These are phyloP conservation scores for Monochamus saltuarius DNA, from an alignment of 1,140 invertebrate genomes.

Conservation along the genomic window DNA sequence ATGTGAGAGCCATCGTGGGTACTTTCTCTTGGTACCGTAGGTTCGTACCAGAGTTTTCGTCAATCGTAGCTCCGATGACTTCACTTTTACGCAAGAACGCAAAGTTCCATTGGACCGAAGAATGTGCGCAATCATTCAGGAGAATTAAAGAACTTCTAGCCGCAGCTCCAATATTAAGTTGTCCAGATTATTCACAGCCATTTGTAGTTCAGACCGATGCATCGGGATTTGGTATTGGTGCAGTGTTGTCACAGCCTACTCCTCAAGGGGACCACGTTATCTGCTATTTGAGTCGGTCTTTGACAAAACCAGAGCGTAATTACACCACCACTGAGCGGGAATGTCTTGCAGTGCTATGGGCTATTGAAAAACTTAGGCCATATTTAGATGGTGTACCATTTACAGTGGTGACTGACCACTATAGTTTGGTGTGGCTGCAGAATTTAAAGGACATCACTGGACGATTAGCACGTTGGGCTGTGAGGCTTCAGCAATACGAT, in stretches of 20 bases:
- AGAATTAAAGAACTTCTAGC: constrained; percentile 4
- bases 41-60: constrained; percentile 19
- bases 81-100: not conserved
- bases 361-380: too few relatives aligned
- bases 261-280: constrained; percentile 9
- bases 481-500: constrained; percentile 10
- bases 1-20: too few relatives aligned
- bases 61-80: too few relatives aligned
- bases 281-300: constrained; percentile 6
- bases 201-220: constrained; percentile 36
- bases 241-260: not conserved
- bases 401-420: constrained; percentile 55
- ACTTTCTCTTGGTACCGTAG: constrained; percentile 22
- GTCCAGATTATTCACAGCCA: constrained; percentile 14
- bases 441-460: constrained; percentile 8
- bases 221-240: constrained; percentile 28
- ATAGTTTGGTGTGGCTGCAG: constrained; percentile 17
- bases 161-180: constrained; percentile 18
- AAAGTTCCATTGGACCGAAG: not conserved
- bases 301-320: not conserved
- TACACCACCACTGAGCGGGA: constrained; percentile 31
- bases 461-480: not conserved
- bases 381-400: constrained; percentile 54
- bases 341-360: too few relatives aligned
- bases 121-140: constrained; percentile 38